These are phyloP conservation scores for Poecilia gillii DNA, from an alignment of 2,797 vertebrate genomes.

Conservation along the genomic window DNA sequence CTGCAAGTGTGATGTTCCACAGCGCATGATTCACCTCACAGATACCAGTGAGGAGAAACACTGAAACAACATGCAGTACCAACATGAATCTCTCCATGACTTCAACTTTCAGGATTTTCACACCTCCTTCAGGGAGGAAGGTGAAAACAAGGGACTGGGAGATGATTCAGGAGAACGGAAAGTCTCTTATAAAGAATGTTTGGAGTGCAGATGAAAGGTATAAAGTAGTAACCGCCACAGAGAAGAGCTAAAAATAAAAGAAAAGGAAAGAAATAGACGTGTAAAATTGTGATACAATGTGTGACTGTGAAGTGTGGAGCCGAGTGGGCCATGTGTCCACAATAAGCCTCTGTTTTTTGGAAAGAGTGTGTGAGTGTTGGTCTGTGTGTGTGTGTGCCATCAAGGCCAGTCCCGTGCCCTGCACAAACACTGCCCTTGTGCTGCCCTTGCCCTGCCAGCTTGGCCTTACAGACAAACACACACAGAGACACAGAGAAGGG, in stretches of 20 bases:
- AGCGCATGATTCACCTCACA: slow-evolving; percentile 44
- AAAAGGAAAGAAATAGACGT: slow-evolving; percentile 30
- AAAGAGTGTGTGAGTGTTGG: slow-evolving; percentile 43
- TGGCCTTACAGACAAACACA: slow-evolving; percentile 27
- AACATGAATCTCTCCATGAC: slow-evolving; percentile 15
- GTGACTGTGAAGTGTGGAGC: slow-evolving; percentile 66
- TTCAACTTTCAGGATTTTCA: slow-evolving; percentile 28
- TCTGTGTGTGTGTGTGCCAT: slow-evolving; percentile 58
- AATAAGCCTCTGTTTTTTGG: slow-evolving; percentile 79
- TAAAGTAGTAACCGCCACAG: neutral
- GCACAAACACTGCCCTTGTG: slow-evolving; percentile 79
- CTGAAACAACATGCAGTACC: slow-evolving; percentile 13
- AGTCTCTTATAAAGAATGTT: neutral
- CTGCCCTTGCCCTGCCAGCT: slow-evolving; percentile 70
- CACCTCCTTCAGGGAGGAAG: slow-evolving; percentile 20
- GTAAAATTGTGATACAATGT: slow-evolving; percentile 62
- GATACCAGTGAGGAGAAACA: slow-evolving; percentile 19
- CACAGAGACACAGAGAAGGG: slow-evolving; percentile 40
- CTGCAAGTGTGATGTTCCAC: slow-evolving; percentile 45
- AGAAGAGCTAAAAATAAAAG: neutral
- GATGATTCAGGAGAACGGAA: neutral
- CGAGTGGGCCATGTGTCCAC: slow-evolving; percentile 59
- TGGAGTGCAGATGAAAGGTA: neutral
- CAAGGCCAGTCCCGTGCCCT: slow-evolving; percentile 72
- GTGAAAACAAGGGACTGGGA: neutral